Conservation (phyloP, 2,797 vertebrate species). For the Leuciscus waleckii region DNA sequence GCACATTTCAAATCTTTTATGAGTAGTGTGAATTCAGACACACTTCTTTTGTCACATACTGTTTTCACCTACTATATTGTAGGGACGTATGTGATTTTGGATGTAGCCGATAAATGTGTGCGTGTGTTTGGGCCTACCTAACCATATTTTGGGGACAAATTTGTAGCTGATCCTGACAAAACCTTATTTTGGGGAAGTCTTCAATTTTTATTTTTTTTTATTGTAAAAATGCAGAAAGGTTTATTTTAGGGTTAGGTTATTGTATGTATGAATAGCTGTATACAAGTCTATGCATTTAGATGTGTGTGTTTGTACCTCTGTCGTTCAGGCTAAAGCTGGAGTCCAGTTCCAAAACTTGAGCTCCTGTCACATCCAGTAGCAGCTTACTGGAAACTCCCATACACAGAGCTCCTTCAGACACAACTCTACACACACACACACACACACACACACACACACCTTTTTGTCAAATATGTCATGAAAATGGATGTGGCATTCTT, state of each 20-base stretch:
- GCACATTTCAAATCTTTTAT: too few relatives aligned
- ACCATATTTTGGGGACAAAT: neutral
- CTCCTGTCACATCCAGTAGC: constrained; percentile 83
- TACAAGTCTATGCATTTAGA: constrained; percentile 14
- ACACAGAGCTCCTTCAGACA: constrained; percentile 87
- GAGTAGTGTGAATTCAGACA: too few relatives aligned
- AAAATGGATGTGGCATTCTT: neutral
- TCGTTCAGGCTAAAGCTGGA: constrained; percentile 82
- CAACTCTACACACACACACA: constrained; percentile 76
- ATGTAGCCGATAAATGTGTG: neutral
- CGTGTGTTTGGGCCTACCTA: constrained; percentile 14
- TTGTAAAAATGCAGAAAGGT: neutral
- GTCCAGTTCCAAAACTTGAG: constrained; percentile 78
- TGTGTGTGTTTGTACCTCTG: constrained; percentile 76
- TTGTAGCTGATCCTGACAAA: neutral
- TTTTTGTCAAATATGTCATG: neutral
- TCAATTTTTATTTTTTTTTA: neutral
- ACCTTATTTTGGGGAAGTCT: neutral
- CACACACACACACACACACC: constrained; percentile 36
- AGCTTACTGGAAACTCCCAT: constrained; percentile 89
- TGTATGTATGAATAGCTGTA: neutral
- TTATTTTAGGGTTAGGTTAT: neutral
- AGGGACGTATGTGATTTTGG: too few relatives aligned
- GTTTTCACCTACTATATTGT: too few relatives aligned
- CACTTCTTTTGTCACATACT: too few relatives aligned